Evolutionary conservation across 2,888 invertebrate species (phyloP), one percentile per base, ranked within the genome.

Genomic region (Nephrotoma appendiculata): DNA sequence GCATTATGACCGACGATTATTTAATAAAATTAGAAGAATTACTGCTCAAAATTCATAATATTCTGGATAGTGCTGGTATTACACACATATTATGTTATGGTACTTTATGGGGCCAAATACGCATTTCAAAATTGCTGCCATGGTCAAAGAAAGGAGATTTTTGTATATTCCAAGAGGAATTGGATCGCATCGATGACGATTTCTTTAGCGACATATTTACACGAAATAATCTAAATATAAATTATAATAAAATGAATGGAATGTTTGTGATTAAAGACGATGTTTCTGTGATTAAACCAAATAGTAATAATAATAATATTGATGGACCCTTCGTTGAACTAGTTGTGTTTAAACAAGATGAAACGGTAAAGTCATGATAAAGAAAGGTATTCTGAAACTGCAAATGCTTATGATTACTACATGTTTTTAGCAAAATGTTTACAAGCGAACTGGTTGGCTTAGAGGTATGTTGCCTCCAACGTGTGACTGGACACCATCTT

Each of bases 91-190:
- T 87, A 15, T 87, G 87, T 19, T 87, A 87, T 42, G 86, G 86
- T 6, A 83, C 87, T 15, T 41, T 87, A 44, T 87, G 87, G 87
- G 87, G 87, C 11, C 87, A 87, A 86, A 87, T 87, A 57, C 83
- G 87, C 12, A 44, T 83, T 41, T 71, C 85, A 31, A 71, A 87
- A 71, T 48, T 86, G n/a, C 42, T 86, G 44, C 87, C 87, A 41
- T 87, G 87, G 87, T 57, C 86, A 2, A 41, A 85, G 45, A 87
- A 86, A 85, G 86, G 83, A 7, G 86, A 87, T 71, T 52, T 87
- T n/a, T 87, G 87, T 83, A 87, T 86, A 11, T 83, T 86, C 41
- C 85, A 87, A 43, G 52, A 86, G n/a, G 52, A 87, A 86, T 57
- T 87, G 42, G 31, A 57, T 9, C 12, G 42, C 42, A 52, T 87